Base-by-base conservation (phyloP, 2,888 invertebrate species). In the Cataglyphis rosenhaueri region DNA sequence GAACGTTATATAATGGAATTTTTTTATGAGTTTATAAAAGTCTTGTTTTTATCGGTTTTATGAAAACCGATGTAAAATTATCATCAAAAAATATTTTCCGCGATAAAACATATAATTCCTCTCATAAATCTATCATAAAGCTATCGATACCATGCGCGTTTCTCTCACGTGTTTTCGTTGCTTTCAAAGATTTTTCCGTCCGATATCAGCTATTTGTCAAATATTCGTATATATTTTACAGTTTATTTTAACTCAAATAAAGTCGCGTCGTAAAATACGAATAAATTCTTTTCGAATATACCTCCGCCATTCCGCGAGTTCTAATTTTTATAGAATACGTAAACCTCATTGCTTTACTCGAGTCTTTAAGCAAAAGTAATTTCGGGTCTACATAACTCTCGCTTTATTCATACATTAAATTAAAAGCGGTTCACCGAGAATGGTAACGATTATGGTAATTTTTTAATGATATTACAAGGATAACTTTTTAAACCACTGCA, bases 71-170 rank as follows among this genome's bases (percentile, higher is more conserved):
- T 25, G 52, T 29, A 10, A 57, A 32, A 44, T 57, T n/a, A 8
- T 25, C 29, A 21, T 10, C 21, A 21, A 10, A 59, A 68, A 21
- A 32, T 44, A 15, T 38, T 62, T 62, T 35, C 15, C 15, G 62
- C 32, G 8, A 52, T 62, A 64, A 64, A 52, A 52, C 35, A 21
- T 25, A 8, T 55, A 55, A 25, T n/a, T 57, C 5, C 4, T 21
- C 21, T 21, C n/a, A 61, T 61, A 29, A 61, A 38, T 65, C 64
- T 44, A 32, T n/a, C 32, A 18, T 78, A 59, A 78, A 78, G 59
- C 15, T 41, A 29, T 15, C 0, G 18, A 8, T 57, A 32, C 15
- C 57, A 15, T 10, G 52, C 6, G 55, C 38, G 41, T 21, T 66
- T 29, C 29, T 35, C 18, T 25, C 25, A 1, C 15, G 15, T 32